Conservation (phyloP, 2,888 invertebrate genomes). For the Leptinotarsa juncta region DNA sequence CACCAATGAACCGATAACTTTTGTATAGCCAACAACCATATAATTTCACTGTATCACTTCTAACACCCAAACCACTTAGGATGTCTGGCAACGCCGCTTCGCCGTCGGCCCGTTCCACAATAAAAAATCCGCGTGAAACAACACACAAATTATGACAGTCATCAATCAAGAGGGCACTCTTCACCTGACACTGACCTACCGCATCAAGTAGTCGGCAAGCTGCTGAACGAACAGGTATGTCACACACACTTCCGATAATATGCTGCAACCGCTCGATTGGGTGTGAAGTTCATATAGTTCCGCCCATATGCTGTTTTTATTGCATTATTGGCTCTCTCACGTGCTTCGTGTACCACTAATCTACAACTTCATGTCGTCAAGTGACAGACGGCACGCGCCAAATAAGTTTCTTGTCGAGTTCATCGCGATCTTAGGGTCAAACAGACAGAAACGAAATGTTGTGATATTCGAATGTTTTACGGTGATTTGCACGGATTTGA, state of each 20-base stretch:
- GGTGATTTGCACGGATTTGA: constrained; percentile 21
- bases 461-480: constrained; percentile 20
- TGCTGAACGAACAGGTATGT: constrained; percentile 55
- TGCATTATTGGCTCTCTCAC: constrained; percentile 60
- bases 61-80: background rate
- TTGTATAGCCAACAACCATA: too few relatives aligned
- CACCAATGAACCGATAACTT: too few relatives aligned
- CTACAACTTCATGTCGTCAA: constrained; percentile 58
- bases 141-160: constrained; percentile 36
- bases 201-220: constrained; percentile 52
- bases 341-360: constrained; percentile 55
- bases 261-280: constrained; percentile 56
- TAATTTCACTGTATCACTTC: too few relatives aligned
- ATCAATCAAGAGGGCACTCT: constrained; percentile 46
- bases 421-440: constrained; percentile 22
- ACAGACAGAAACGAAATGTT: background rate
- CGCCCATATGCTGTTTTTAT: constrained; percentile 61
- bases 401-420: constrained; percentile 37
- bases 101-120: constrained; percentile 14
- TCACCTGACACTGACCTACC: constrained; percentile 59
- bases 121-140: constrained; percentile 29
- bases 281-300: constrained; percentile 55
- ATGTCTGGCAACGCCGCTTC: constrained; percentile 27
- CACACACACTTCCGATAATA: constrained; percentile 60
- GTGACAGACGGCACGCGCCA: constrained; percentile 62